Evolutionary conservation across 2,888 invertebrate genomes (phyloP), one percentile per base, ranked within the genome.

Genomic region (Pteria penguin): DNA sequence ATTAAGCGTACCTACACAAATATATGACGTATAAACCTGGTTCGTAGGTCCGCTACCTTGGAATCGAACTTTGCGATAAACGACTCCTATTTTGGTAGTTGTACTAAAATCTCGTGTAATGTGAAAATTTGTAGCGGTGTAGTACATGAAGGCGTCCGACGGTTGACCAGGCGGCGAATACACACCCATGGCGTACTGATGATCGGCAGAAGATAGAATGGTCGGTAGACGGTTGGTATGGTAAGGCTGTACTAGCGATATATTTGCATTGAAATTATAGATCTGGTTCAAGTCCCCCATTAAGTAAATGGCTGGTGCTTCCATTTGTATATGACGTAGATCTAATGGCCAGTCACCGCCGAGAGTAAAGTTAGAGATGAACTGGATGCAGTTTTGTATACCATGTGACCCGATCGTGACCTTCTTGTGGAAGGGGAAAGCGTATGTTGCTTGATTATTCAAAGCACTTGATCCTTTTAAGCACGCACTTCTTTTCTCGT

Each of bases 241-340:
- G 24, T 76, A 70, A 22, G 54, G 36, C 24, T 73, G 68, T 3
- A 77, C 54, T 1, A 75, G 67, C 14, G 61, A 31, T 0, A 72
- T 79, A 1, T 29, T 8, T 3, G 67, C 63, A 61, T 81, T 79
- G 18, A 77, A 78, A 29, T 75, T 76, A 24, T 58, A 74, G 27
- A 62, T 24, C 22, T 62, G 57, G 0, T 73, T 75, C 45, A 84
- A 82, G 8, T 84, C 82, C 1, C 79, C 73, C 8, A 78, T 70
- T 74, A 84, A 57, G 63, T 84, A 84, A 0, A 75, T 78, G 0
- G 84, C 76, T 0, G 84, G 84, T 8, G 82, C 75, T 57, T 81
- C 82, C 70, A 84, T 75, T n/a, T 82, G 81, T 14, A 80, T 73
- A 22, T 52, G 71, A 4, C 71, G 57, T 4, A 71, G 67, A 52